Evolutionary conservation across 1,140 invertebrate genomes (phyloP), one percentile per base, ranked within the genome.

Genomic region (Saccostrea echinata): DNA sequence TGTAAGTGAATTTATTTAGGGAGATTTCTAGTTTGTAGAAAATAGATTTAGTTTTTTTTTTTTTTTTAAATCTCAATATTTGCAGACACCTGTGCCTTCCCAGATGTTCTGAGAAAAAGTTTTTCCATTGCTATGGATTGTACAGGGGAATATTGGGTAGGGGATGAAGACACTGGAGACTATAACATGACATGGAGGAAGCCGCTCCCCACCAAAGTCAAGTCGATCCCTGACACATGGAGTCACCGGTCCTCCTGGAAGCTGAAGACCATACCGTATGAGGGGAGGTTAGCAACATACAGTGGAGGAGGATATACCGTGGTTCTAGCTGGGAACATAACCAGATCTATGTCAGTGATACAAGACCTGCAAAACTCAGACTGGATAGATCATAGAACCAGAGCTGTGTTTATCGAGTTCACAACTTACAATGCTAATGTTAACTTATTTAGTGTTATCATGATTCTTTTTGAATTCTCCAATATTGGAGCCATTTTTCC

Each of bases 331-430:
- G 21, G 16, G 16, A 35, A 86, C 85, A 3, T 30, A 2, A 35
- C 35, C 43, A 53, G 0, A 21, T 35, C 88, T n/a, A 27, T 82
- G 21, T 13, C 87, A 57, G 88, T 87, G 12, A 16, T 91, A 18
- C 43, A 86, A n/a, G 52, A 86, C 4, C 86, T 92, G 21, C 84
- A 86, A 30, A 51, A 57, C 6, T 13, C 90, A n/a, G 61, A 90
- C 86, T 96, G 96, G 96, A 93, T 96, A 30, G 95, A 96, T 89
- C 86, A 92, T n/a, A 89, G 92, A 61, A 96, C 96, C 0, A 90
- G 95, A 87, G 96, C 95, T 9, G 92, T 96, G 11, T 95, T 96
- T 88, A 89, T 95, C 9, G 96, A 96, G 89, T 96, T 96, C 91
- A 95, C 95, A 9, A 91, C 95, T 0, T 96, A 96, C 91, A 96